phyloP scores from a whole-genome alignment of 2,888 invertebrate species.

The Mongoloraphidia duomilia region DNA sequence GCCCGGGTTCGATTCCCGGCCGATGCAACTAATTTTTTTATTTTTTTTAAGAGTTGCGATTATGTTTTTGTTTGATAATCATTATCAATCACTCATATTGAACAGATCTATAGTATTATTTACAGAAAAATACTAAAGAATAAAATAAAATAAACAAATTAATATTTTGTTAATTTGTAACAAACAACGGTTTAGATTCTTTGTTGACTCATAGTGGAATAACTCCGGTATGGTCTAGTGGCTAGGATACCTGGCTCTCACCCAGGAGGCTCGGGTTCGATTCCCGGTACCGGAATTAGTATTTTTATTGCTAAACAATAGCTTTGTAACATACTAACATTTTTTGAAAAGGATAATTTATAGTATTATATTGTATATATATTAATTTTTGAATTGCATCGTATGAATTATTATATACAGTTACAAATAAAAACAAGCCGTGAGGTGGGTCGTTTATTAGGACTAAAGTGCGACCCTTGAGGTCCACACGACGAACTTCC shows the following conservation, averaged over 20 bases:
- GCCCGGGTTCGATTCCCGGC: conserved; percentile 5
- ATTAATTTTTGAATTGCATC: too few relatives aligned
- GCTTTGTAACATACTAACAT: too few relatives aligned
- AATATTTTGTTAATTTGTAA: background rate
- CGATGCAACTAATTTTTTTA: background rate
- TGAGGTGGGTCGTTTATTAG: too few relatives aligned
- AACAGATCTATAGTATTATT: background rate
- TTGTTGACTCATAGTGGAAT: too few relatives aligned
- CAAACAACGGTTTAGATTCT: too few relatives aligned
- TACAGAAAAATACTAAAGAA: background rate
- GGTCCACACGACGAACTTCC: too few relatives aligned
- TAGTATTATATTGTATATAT: too few relatives aligned
- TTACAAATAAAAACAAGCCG: too few relatives aligned
- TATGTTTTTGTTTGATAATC: background rate
- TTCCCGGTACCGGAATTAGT: conserved; percentile 50
- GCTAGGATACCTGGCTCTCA: conserved; percentile 60
- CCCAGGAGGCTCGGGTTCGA: conserved; percentile 62
- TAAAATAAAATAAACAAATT: background rate
- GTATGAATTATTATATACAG: too few relatives aligned
- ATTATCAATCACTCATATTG: background rate
- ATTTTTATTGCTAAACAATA: too few relatives aligned
- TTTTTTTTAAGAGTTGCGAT: background rate
- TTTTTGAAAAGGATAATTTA: too few relatives aligned
- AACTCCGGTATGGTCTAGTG: conserved; percentile 49
- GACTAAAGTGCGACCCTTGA: too few relatives aligned